Conservation (phyloP, 1,140 invertebrate genomes). For the Bombus pascuorum region DNA sequence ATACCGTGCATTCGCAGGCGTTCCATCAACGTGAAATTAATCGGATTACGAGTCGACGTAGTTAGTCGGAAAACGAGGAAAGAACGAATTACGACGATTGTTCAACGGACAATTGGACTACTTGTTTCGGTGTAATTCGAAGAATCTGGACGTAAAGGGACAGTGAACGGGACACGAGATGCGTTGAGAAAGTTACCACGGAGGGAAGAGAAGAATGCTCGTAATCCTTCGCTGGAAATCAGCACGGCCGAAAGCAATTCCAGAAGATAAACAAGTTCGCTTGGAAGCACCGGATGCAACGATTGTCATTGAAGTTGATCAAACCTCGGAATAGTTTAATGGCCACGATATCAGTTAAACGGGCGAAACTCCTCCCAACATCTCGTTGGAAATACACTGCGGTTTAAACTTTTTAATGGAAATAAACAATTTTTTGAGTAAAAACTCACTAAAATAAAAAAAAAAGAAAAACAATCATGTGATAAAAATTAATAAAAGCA, state of each 20-base stretch:
- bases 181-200: slow-evolving; percentile 17
- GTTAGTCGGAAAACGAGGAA: background rate
- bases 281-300: background rate
- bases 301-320: slow-evolving; percentile 28
- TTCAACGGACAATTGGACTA: background rate
- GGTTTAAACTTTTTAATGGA: no score
- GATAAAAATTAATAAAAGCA: no score
- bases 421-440: background rate
- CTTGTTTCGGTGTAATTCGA: background rate
- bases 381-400: no score
- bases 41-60: background rate
- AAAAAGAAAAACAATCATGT: background rate
- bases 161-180: background rate
- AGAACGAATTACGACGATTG: background rate
- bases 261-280: slow-evolving; percentile 39
- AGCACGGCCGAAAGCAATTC: slow-evolving; percentile 14
- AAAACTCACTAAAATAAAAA: background rate
- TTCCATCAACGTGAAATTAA: background rate
- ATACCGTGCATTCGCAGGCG: background rate
- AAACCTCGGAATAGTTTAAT: slow-evolving; percentile 5
- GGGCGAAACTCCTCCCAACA: background rate
- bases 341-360: background rate
- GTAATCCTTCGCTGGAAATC: slow-evolving; percentile 19
- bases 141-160: background rate
- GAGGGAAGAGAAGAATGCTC: background rate